These are phyloP conservation scores for Pyrocephalus nanus DNA, from an alignment of 2,797 vertebrate species.

Conservation along the genomic window DNA sequence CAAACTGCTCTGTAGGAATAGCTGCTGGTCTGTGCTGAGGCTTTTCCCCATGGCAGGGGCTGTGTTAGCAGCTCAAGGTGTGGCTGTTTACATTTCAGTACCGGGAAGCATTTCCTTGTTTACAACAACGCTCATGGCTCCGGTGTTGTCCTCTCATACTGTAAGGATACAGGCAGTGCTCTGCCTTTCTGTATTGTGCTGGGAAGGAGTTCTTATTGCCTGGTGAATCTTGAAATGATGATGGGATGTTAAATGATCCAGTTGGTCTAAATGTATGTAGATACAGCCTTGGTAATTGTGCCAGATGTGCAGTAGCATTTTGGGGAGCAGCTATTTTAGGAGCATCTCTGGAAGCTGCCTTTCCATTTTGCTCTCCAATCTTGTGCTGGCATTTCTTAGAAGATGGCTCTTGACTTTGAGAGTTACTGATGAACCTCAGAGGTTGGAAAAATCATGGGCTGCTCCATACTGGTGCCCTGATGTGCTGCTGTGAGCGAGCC, in stretches of 20 bases:
- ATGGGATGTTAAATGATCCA: background rate
- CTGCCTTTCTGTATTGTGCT: background rate
- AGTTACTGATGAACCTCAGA: background rate
- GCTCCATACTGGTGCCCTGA: background rate
- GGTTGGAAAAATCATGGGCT: background rate
- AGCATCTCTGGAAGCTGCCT: background rate
- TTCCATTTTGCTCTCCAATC: background rate
- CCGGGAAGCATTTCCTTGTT: background rate
- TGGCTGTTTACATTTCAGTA: background rate
- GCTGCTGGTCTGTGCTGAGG: background rate
- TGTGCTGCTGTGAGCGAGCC: background rate
- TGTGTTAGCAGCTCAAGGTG: fast-evolving
- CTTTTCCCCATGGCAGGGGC: background rate
- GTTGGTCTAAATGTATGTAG: background rate
- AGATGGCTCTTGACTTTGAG: background rate
- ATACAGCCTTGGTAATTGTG: background rate
- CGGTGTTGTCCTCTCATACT: fast-evolving
- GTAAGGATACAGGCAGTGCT: background rate
- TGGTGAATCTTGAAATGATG: background rate
- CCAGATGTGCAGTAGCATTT: background rate
- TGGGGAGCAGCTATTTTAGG: background rate
- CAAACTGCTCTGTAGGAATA: background rate
- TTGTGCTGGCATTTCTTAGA: background rate
- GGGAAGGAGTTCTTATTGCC: background rate
- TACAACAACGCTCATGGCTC: fast-evolving